Percentiles rank a stretch among this genome's conserved stretches.
Conservation (phyloP, 2,888 invertebrate species). For the Pardosa pseudoannulata region DNA sequence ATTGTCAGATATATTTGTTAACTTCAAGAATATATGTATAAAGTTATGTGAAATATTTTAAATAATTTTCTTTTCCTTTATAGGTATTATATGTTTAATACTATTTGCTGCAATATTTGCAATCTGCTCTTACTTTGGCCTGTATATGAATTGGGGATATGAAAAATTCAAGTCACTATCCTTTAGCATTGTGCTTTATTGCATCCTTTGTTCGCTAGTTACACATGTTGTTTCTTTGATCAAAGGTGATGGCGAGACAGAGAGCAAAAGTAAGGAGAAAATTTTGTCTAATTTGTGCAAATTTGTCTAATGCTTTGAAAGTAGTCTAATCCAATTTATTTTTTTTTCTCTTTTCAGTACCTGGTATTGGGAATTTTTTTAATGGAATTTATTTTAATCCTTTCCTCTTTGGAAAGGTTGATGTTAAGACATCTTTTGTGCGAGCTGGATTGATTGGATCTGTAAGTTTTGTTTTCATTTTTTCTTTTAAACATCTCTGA, state of each 20-base stretch:
- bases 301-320: neutral
- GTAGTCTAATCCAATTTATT: no score
- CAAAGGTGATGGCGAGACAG: constrained; percentile 13
- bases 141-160: constrained; percentile 56
- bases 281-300: neutral
- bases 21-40: no score
- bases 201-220: constrained; percentile 6
- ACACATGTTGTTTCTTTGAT: constrained; percentile 28
- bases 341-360: constrained; percentile 20
- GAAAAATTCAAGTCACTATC: constrained; percentile 36
- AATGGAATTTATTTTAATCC: constrained; percentile 50
- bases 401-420: constrained; percentile 43
- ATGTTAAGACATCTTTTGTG: constrained; percentile 56
- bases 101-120: constrained; percentile 17
- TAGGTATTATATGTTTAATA: constrained; percentile 35
- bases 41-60: no score
- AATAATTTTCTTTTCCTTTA: neutral
- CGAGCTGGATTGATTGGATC: constrained; percentile 60
- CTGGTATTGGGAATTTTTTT: constrained; percentile 49
- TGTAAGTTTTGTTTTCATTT: constrained; percentile 28
- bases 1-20: no score
- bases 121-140: constrained; percentile 31
- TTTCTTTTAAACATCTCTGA: no score
- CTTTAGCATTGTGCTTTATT: constrained; percentile 37
- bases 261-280: constrained; percentile 22